Percentiles rank a stretch among this genome's conserved stretches.
Evolutionary conservation across 1,140 invertebrate species (phyloP).

Genomic region (Cydia strobilella): DNA sequence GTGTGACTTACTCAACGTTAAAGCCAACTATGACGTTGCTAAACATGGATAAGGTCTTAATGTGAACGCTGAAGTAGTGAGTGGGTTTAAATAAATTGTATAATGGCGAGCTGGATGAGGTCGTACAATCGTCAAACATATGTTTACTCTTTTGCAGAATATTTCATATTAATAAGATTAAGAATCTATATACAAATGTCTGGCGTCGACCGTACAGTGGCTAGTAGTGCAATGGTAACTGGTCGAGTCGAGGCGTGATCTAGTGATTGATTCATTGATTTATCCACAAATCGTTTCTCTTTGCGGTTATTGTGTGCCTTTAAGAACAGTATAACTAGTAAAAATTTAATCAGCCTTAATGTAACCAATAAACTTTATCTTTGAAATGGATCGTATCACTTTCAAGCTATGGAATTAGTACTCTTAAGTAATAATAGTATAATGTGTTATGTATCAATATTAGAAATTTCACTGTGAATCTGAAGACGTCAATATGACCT

Average conservation of each 20-base stretch:
- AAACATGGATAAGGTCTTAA: background rate
- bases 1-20: background rate
- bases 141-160: background rate
- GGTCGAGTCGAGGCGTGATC: background rate
- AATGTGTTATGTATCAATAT: background rate
- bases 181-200: background rate
- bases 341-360: background rate
- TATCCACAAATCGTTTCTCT: constrained; percentile 3
- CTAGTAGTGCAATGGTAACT: background rate
- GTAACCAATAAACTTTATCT: background rate
- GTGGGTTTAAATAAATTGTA: background rate
- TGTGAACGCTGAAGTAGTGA: background rate
- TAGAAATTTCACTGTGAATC: background rate
- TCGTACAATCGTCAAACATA: background rate
- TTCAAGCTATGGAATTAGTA: background rate
- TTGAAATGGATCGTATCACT: background rate
- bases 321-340: background rate
- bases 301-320: constrained; percentile 1
- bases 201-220: background rate
- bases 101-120: background rate
- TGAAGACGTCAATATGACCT: background rate
- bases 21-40: background rate
- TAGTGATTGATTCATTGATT: background rate
- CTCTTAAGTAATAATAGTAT: background rate
- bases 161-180: background rate